These are phyloP conservation scores for Condylostylus longicornis DNA, from an alignment of 1,140 invertebrate species.

Conservation along the genomic window DNA sequence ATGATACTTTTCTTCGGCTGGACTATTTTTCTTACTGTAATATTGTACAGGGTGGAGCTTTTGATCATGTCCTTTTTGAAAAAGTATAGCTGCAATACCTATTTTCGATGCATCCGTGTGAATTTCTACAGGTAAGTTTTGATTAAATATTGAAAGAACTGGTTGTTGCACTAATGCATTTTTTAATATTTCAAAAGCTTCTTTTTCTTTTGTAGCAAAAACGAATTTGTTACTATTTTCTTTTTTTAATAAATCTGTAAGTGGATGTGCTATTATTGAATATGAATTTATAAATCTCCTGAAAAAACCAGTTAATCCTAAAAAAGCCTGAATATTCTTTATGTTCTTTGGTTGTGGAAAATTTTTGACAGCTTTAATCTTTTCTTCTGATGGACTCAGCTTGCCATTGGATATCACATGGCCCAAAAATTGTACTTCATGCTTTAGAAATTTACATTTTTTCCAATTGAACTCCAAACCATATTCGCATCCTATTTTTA, in stretches of 20 bases:
- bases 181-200: constrained; percentile 8
- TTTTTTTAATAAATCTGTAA: constrained; percentile 6
- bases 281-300: constrained; percentile 5
- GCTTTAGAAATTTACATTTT: constrained; percentile 7
- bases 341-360: background rate
- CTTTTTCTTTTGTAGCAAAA: background rate
- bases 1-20: constrained; percentile 5
- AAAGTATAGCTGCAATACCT: constrained; percentile 17
- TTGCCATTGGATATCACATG: constrained; percentile 3
- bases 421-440: constrained; percentile 1
- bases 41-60: constrained; percentile 3
- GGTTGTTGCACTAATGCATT: constrained; percentile 4
- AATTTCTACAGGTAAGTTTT: constrained; percentile 19
- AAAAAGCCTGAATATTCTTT: constrained; percentile 1
- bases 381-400: constrained; percentile 2
- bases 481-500: constrained; percentile 4
- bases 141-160: constrained; percentile 18
- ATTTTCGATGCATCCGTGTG: constrained; percentile 22
- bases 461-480: constrained; percentile 7
- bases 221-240: constrained; percentile 11
- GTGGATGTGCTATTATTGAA: constrained; percentile 4
- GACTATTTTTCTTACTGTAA: constrained; percentile 4
- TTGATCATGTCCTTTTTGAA: constrained; percentile 13
- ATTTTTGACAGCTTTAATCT: constrained; percentile 3
- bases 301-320: constrained; percentile 5